A percentile compares a stretch with the other conserved stretches of the same genome.
Conservation (phyloP, 2,888 invertebrate genomes). For the Cerastoderma edule region DNA sequence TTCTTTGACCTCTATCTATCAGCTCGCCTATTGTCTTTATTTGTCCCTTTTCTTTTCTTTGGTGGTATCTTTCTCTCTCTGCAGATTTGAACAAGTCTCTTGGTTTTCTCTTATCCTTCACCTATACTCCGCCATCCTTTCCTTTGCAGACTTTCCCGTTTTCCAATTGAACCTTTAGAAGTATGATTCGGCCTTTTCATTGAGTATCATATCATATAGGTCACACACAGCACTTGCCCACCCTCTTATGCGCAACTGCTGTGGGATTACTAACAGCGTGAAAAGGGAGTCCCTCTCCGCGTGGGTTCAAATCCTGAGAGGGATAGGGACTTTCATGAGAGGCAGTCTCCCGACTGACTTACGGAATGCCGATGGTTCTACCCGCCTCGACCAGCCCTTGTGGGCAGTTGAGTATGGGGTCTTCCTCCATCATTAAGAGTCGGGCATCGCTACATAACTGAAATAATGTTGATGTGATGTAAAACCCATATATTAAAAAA, state of each 20-base stretch:
- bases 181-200: background rate
- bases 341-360: too few species aligned
- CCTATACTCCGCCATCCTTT: background rate
- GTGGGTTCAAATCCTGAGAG: too few species aligned
- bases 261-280: background rate
- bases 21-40: conserved; percentile 2
- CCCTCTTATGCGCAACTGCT: background rate
- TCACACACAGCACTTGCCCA: conserved; percentile 2
- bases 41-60: background rate
- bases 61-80: background rate
- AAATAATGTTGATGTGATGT: too few species aligned
- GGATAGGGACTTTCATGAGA: too few species aligned
- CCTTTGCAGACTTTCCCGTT: background rate
- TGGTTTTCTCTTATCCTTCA: background rate
- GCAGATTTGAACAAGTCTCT: background rate
- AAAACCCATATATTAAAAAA: too few species aligned
- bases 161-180: background rate
- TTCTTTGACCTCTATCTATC: conserved; percentile 7
- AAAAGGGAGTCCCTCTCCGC: background rate
- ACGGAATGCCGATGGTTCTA: too few species aligned
- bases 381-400: too few species aligned
- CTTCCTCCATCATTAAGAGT: too few species aligned
- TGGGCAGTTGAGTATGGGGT: too few species aligned
- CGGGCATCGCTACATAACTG: too few species aligned
- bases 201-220: background rate